These are phyloP conservation scores for Scolanthus callimorphus DNA, from an alignment of 92 coral and sea anemone genomes.

Conservation along the genomic window DNA sequence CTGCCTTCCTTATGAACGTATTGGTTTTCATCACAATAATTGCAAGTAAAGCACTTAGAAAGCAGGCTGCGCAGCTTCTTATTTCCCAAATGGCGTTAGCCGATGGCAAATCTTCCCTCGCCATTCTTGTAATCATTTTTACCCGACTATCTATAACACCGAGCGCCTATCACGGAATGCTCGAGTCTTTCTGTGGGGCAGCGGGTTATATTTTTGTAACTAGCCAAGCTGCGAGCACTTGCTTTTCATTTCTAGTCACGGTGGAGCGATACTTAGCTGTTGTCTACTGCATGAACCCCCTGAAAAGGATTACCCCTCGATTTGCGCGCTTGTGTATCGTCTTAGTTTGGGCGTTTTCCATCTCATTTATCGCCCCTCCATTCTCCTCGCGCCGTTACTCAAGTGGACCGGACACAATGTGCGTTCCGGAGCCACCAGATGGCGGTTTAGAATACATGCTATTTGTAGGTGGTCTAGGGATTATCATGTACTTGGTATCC, in stretches of 20 bases:
- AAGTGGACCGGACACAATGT: not conserved
- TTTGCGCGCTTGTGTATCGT: not conserved
- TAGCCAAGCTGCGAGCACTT: not conserved
- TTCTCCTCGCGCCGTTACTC: not conserved
- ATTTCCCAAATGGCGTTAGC: not conserved
- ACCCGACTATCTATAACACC: not conserved
- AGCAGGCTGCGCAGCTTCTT: not conserved
- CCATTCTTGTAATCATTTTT: not conserved
- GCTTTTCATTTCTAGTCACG: not conserved
- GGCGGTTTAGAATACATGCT: not conserved
- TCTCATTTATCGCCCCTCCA: not conserved
- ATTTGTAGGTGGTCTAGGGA: not conserved
- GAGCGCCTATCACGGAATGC: not conserved
- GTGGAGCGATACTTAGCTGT: not conserved
- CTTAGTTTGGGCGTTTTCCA: not conserved
- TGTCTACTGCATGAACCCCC: not conserved
- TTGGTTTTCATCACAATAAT: not conserved
- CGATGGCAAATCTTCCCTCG: not conserved
- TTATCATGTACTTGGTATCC: not conserved
- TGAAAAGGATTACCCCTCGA: not conserved
- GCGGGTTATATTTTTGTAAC: not conserved
- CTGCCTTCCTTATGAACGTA: not conserved
- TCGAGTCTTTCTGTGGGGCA: not conserved
- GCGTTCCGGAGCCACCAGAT: not conserved
- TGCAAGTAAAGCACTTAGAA: not conserved